Evolutionary conservation across 35 echinoderm and acorn worm genomes (phyloP).

Genomic region (Eucidaris tribuloides): DNA sequence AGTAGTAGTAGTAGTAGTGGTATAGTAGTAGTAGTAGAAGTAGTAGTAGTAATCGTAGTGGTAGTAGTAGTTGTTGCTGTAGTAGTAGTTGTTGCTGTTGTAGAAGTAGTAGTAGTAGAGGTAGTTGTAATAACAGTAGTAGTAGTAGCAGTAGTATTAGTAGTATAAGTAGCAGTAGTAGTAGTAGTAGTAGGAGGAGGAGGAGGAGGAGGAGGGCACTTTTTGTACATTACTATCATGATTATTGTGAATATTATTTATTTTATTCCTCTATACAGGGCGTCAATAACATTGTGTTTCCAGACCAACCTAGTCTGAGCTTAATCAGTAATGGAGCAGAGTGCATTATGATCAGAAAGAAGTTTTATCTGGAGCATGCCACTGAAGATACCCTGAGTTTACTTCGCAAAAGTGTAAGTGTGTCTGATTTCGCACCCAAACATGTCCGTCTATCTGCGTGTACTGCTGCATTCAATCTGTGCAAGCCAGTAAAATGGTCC

Average conservation of each 20-base stretch:
- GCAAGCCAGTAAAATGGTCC: too few relatives aligned
- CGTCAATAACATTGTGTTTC: slow-evolving; percentile 53
- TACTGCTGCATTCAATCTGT: too few relatives aligned
- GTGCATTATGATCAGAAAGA: slow-evolving; percentile 78
- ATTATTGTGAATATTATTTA: background rate
- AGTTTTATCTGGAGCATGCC: slow-evolving; percentile 76
- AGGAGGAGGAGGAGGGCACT: background rate
- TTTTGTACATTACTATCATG: background rate
- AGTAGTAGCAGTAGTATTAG: too few relatives aligned
- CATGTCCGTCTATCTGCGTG: too few relatives aligned
- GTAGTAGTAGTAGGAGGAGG: too few relatives aligned
- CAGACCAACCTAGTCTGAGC: slow-evolving; percentile 71
- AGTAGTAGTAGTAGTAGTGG: background rate
- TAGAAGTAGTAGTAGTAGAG: background rate
- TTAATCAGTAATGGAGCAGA: slow-evolving; percentile 81
- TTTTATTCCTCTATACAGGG: slow-evolving; percentile 26
- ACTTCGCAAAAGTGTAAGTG: slow-evolving; percentile 62
- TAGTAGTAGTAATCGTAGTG: background rate
- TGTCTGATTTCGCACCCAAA: background rate
- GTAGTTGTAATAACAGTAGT: too few relatives aligned
- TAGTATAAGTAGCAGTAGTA: too few relatives aligned
- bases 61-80: too few relatives aligned
- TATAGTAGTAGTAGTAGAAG: too few relatives aligned
- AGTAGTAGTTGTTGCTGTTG: background rate
- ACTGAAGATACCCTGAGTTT: slow-evolving; percentile 49